Evolutionary conservation across 2,113 vertebrate species (phyloP), one percentile per base, ranked within the genome.

Genomic region (Erpornis zantholeuca): DNA sequence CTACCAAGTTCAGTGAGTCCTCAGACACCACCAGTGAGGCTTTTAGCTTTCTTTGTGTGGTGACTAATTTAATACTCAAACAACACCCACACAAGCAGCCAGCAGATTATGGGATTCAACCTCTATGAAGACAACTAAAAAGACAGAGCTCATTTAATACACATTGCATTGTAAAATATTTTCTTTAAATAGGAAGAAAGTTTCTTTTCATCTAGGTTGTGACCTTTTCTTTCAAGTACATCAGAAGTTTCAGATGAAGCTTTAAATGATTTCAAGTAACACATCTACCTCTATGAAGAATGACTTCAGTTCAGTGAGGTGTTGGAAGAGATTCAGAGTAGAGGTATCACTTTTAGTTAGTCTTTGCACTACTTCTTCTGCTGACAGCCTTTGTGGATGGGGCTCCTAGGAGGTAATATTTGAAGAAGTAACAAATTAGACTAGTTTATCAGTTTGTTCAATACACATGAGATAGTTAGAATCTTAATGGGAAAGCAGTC

Each of bases 251-350:
- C 59, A 87, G 42, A 66, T 64, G 25, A 91, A 40, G 63, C 42
- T 83, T 83, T 3, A 82, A 79, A 76, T 4, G 61, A 23, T 54
- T 88, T 72, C 24, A 84, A 85, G 59, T 52, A 96, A 84, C 15
- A 68, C 21, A 64, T 50, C 36, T 98, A 99, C 99, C 99, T 99
- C 99, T 77, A 99, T 98, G 82, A 99, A 99, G 97, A 99, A 99
- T 35, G 99, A 99, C 94, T 99, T 99, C 88, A 99, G 98, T 87
- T 99, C 98, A 47, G 98, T 93, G 87, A 99, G 98, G 90, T 99
- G 98, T 57, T 99, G 98, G 47, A 99, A 99, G 86, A 99, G 96
- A 97, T 97, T 99, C 84, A 99, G 94, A 52, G 98, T 98, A 96
- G 98, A 98, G 3, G 97, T 98, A 92, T 99, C 99, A 44, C 98